A percentile compares a stretch with the other conserved stretches of the same genome.
Evolutionary conservation across 1,140 invertebrate genomes (phyloP).

Genomic region (Tetramorium parvispinum): DNA sequence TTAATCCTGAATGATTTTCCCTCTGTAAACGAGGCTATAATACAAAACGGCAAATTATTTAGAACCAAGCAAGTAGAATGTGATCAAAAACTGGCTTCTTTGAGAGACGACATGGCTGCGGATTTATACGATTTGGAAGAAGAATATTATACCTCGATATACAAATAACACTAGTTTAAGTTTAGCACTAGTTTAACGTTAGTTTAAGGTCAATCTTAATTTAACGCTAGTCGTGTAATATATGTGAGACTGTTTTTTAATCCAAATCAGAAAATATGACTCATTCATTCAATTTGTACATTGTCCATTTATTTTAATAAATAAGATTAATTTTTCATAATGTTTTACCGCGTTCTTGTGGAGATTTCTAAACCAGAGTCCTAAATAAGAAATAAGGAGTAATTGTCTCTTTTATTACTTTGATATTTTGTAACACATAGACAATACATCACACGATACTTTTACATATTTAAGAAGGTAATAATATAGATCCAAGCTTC

Average conservation of each 20-base stretch:
- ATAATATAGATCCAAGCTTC: slow-evolving; percentile 76
- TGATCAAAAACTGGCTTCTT: slow-evolving; percentile 96
- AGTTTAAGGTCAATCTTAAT: not conserved
- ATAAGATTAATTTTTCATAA: slow-evolving; percentile 75
- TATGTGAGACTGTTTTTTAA: slow-evolving; percentile 36
- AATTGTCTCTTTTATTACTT: slow-evolving; percentile 81
- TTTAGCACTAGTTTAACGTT: not conserved
- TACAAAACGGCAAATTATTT: slow-evolving; percentile 95
- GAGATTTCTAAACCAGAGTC: slow-evolving; percentile 30
- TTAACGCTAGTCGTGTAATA: not conserved
- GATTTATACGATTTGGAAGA: slow-evolving; percentile 98
- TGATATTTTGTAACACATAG: slow-evolving; percentile 81
- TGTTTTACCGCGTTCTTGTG: slow-evolving; percentile 18
- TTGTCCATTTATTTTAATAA: slow-evolving; percentile 75
- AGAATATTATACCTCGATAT: slow-evolving; percentile 98
- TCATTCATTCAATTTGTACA: slow-evolving; percentile 50
- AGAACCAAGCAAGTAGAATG: slow-evolving; percentile 95
- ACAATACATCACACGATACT: slow-evolving; percentile 83
- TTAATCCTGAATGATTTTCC: slow-evolving; percentile 98
- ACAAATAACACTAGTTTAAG: slow-evolving; percentile 88
- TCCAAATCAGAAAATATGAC: slow-evolving; percentile 57
- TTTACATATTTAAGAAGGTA: slow-evolving; percentile 80
- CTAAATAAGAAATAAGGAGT: slow-evolving; percentile 66
- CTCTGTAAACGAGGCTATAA: slow-evolving; percentile 98
- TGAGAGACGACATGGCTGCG: slow-evolving; percentile 97